Base-by-base conservation (phyloP, 1,140 invertebrate genomes). In the Microplitis mediator region DNA sequence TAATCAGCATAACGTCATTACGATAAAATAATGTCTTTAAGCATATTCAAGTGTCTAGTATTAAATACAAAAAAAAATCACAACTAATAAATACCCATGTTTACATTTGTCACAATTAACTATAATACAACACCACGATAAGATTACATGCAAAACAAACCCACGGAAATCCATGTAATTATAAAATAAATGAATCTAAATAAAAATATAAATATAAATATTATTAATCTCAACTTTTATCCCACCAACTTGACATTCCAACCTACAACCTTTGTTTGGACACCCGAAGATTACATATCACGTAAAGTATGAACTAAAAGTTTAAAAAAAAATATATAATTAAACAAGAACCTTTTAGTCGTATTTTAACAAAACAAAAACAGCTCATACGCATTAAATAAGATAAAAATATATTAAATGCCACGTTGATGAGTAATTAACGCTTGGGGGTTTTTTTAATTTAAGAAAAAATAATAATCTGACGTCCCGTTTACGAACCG, bases 11-110 rank as follows among this genome's bases (percentile, higher is more conserved):
- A n/a, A 31, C 58, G 9, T 32, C 23, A 54, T 4, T 32, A 14
- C 65, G 51, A 32, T 14, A 67, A 39, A 2, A 39, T 9, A 39
- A 39, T 39, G 36, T 39, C 36, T 39, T 39, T 5, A 39, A 35
- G 23, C 51, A 68, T 68, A 68, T 68, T 68, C 66, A 68, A 68
- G 66, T 54, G 11, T 45, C 39, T 45, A 45, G 39, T 45, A 11
- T 45, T 60, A 60, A 32, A 8, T 31, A 6, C n/a, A 60, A 23
- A 11, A 60, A 32, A 60, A 11, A 32, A 32, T 4, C 5, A 60
- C 16, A 61, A 32, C 4, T 61, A 8, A 4, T 13, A 61, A 32
- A 9, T 61, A 61, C 16, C 16, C 11, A 56, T 56, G n/a, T 16
- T 56, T 56, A 56, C 52, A 16, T 56, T 56, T 56, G 3, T 56